phyloP scores from a whole-genome alignment of 2,797 vertebrate species.

The Clarias laeviceps region DNA sequence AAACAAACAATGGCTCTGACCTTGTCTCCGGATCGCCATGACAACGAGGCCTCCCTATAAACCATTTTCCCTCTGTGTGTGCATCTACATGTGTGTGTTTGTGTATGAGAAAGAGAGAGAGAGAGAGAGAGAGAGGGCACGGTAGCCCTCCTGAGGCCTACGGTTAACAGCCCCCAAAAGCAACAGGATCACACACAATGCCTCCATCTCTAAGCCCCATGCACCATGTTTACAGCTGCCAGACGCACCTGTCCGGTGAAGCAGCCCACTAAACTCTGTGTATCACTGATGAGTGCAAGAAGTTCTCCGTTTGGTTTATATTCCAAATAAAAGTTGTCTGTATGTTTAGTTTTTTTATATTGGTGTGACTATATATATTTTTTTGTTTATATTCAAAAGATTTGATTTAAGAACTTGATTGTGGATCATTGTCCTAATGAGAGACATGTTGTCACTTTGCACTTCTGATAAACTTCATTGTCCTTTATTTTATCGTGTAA shows the following conservation, averaged over 20 bases:
- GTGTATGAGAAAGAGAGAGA: slow-evolving; percentile 34
- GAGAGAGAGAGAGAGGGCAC: slow-evolving; percentile 6
- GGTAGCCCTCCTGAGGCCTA: slow-evolving; percentile 26
- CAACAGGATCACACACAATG: slow-evolving; percentile 46
- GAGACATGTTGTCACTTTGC: background rate
- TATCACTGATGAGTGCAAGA: background rate
- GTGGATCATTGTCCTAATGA: background rate
- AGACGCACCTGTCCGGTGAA: background rate
- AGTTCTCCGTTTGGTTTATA: background rate
- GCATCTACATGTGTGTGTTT: slow-evolving; percentile 22
- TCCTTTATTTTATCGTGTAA: background rate
- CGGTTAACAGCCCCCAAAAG: slow-evolving; percentile 44
- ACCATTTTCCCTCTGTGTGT: slow-evolving; percentile 64
- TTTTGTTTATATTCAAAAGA: too few relatives aligned
- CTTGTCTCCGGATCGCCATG: slow-evolving; percentile 74
- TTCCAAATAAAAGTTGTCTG: background rate
- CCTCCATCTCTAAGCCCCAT: slow-evolving; percentile 34
- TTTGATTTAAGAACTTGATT: background rate
- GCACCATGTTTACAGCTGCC: slow-evolving; percentile 23
- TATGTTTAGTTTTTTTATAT: too few relatives aligned
- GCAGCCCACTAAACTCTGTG: background rate
- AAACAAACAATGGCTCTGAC: slow-evolving; percentile 73
- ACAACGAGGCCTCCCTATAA: slow-evolving; percentile 70
- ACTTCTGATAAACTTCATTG: background rate
- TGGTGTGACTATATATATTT: background rate